Base-by-base conservation (phyloP, 1,140 invertebrate species). In the Caenorhabditis elegans region DNA sequence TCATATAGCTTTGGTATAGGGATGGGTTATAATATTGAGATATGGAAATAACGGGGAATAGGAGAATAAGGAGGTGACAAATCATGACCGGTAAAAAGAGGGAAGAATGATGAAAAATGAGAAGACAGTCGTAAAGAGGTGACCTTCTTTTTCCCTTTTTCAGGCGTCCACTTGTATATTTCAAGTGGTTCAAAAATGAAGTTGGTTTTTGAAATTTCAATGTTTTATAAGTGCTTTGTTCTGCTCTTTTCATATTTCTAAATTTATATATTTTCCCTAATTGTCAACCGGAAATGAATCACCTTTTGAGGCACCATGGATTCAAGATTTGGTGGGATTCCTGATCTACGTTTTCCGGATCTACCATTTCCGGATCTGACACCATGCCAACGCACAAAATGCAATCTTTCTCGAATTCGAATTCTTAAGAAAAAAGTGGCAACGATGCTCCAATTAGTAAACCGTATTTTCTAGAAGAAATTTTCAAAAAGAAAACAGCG, bases 191-290 rank as follows among this genome's bases (percentile, higher is more conserved):
- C 19, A 70, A 70, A 70, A 39, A 34, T 39, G 39, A n/a, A 15
- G 60, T 24, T 70, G 34, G 60, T 70, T 70, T 70, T 70, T 70
- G 60, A 70, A 70, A 70, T 70, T 70, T 70, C 34, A 39, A 39
- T 22, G n/a, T 55, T 55, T 55, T 19, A 39, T 70, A 39, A 70
- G 60, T 70, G 60, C 60, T 70, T 70, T 70, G 60, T 70, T 70
- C 60, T 34, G n/a, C n/a, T n/a, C n/a, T n/a, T n/a, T n/a, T 17
- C 8, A 34, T 17, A 26, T 43, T 70, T 70, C 31, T 70, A 39
- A 70, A 70, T 70, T 70, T 70, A 2, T 60, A 17, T 6, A n/a
- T 4, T 65, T 65, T 34, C 51, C 8, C 5, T 43, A 43, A n/a
- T 43, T 43, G 6, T 15, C 39, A 8, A 5, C 15, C 6, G 39